phyloP scores from a whole-genome alignment of 2,888 invertebrate species.

The Argynnis bischoffii region DNA sequence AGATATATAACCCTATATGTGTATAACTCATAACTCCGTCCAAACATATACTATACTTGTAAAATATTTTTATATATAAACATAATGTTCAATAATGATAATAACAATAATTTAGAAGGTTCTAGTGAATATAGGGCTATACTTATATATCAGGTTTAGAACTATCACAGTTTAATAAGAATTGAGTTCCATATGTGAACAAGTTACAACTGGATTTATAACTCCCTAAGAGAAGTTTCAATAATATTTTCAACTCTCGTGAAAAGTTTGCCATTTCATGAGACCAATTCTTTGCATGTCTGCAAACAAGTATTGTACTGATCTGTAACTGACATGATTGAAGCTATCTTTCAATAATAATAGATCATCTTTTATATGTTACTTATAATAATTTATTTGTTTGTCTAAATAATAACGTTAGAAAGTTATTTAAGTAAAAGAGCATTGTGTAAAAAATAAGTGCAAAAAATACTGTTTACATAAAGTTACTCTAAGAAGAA shows the following conservation, averaged over 20 bases:
- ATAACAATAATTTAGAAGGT: no score
- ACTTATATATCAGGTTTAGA: no score
- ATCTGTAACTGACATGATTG: no score
- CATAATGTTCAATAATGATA: no score
- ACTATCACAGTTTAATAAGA: no score
- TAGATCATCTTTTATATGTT: no score
- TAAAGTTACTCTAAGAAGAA: constrained; percentile 23
- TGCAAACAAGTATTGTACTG: background rate
- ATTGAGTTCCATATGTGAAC: background rate
- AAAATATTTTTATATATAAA: no score
- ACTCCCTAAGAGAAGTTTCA: constrained; percentile 4
- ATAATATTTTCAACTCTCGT: constrained; percentile 13
- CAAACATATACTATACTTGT: no score
- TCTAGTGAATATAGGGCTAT: no score
- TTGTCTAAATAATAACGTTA: background rate
- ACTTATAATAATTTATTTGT: background rate
- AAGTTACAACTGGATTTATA: constrained; percentile 4
- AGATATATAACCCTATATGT: no score
- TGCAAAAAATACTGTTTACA: constrained; percentile 8
- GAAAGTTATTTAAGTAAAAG: constrained; percentile 1
- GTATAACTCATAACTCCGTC: no score
- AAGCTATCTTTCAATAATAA: no score
- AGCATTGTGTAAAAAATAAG: background rate
- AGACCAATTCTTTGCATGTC: background rate
- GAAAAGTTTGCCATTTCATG: constrained; percentile 1